These are phyloP conservation scores for Vicugna pacos DNA, from an alignment of 2,113 vertebrate genomes.

Conservation along the genomic window DNA sequence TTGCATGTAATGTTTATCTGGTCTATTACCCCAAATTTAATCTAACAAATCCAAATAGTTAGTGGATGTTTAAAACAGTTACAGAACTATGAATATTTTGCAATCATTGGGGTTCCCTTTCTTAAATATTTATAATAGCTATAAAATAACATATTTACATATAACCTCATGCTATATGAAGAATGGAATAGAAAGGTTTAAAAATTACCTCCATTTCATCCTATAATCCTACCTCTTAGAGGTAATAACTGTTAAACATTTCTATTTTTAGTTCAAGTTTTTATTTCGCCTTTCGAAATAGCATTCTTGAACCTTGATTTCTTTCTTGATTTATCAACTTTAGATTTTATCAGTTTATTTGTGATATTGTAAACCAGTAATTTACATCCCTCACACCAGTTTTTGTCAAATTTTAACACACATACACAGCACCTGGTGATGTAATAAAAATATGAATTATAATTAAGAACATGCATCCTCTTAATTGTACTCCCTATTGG, in stretches of 20 bases:
- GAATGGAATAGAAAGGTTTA: not conserved
- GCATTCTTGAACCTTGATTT: not conserved
- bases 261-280: conserved; percentile 33
- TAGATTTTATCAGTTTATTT: not conserved
- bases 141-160: not conserved
- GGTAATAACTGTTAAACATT: not conserved
- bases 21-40: not conserved
- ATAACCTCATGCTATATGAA: not conserved
- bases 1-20: not conserved
- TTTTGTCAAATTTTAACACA: not conserved
- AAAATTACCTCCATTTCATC: not conserved
- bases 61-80: not conserved
- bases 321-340: conserved; percentile 21
- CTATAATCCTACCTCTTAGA: not conserved
- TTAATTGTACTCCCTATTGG: not conserved
- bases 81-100: not conserved
- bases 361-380: not conserved
- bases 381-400: not conserved
- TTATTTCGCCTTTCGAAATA: not conserved
- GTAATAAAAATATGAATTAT: not conserved
- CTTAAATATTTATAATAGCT: not conserved
- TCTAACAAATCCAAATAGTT: not conserved
- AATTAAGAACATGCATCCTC: not conserved
- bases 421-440: not conserved
- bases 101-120: not conserved